phyloP scores from a whole-genome alignment of 1,140 invertebrate species.

The Bombus vancouverensis region DNA sequence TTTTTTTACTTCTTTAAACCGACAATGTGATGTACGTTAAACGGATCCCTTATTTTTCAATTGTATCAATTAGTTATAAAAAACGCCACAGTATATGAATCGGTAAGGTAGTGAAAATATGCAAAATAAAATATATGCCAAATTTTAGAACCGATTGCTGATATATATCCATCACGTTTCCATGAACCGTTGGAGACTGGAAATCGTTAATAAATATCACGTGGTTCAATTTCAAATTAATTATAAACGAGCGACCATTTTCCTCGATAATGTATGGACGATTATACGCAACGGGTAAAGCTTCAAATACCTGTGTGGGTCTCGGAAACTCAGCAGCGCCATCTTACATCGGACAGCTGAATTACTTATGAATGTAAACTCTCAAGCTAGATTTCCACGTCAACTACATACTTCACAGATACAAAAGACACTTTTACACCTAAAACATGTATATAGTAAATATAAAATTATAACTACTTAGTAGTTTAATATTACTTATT shows the following conservation, averaged over 20 bases:
- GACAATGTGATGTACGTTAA: no score
- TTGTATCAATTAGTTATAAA: no score
- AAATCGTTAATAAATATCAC: not conserved
- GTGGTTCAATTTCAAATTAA: not conserved
- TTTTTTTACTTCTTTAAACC: no score
- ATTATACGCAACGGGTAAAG: not conserved
- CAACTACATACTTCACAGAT: not conserved
- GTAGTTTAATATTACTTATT: not conserved
- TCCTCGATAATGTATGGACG: not conserved
- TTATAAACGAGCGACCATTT: not conserved
- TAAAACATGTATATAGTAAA: not conserved
- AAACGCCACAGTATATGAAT: not conserved
- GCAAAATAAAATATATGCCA: not conserved
- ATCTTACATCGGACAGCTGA: slow-evolving; percentile 32
- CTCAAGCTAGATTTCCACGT: slow-evolving; percentile 27
- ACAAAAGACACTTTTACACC: not conserved
- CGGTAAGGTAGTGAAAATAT: not conserved
- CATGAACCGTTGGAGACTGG: not conserved
- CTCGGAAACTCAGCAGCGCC: not conserved
- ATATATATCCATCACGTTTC: not conserved
- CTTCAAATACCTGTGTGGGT: not conserved
- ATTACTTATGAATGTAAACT: slow-evolving; percentile 5
- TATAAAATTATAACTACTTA: not conserved
- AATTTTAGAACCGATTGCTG: not conserved
- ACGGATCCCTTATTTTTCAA: no score